These are phyloP conservation scores for Heliocidaris tuberculata DNA, from an alignment of 35 echinoderm and acorn worm species.

Conservation along the genomic window DNA sequence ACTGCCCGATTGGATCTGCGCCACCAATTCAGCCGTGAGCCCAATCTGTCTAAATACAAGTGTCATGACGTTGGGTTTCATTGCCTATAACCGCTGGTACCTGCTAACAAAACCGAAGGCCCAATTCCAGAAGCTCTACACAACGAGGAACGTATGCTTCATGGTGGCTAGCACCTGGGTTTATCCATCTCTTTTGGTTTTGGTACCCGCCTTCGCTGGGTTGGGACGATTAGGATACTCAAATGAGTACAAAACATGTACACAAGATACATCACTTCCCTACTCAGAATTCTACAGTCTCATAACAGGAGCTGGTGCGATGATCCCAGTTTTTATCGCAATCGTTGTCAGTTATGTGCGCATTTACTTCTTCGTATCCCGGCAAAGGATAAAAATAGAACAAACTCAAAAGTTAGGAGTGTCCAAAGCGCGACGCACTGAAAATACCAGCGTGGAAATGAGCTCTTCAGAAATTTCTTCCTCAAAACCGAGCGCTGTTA, in stretches of 20 bases:
- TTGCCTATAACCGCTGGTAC: constrained; percentile 52
- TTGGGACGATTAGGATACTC: constrained; percentile 29
- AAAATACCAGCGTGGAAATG: background rate
- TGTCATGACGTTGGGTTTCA: constrained; percentile 48
- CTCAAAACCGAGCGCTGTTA: background rate
- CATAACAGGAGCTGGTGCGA: background rate
- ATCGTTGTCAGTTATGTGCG: background rate
- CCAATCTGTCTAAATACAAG: constrained; percentile 15
- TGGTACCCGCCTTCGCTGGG: constrained; percentile 25
- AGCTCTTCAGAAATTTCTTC: background rate
- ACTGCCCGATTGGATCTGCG: constrained; percentile 55
- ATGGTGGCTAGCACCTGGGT: constrained; percentile 14
- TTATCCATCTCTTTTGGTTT: constrained; percentile 14
- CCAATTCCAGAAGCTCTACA: constrained; percentile 34
- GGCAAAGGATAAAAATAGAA: background rate
- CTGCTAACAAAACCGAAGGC: constrained; percentile 10
- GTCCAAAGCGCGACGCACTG: background rate
- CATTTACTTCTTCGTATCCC: constrained; percentile 15
- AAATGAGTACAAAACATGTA: constrained; percentile 12
- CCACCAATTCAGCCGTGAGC: background rate
- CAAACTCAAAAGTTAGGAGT: background rate
- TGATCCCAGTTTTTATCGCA: background rate
- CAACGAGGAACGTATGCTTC: background rate
- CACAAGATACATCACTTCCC: constrained; percentile 33
- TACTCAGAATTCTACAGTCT: constrained; percentile 20